Evolutionary conservation across 2,113 vertebrate genomes (phyloP).

Genomic region (Phrynosoma platyrhinos): DNA sequence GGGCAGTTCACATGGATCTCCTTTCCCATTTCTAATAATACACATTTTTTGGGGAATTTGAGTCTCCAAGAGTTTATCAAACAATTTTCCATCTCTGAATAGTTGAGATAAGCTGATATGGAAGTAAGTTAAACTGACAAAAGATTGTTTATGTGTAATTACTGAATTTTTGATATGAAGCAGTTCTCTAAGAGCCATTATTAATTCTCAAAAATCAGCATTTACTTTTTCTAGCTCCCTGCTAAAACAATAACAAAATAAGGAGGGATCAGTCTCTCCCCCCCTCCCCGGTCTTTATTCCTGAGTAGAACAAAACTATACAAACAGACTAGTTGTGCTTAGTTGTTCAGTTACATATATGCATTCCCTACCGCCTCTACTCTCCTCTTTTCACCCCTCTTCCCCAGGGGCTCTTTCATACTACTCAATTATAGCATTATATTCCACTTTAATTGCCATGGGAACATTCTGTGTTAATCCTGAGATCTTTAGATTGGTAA

Average conservation of each 20-base stretch:
- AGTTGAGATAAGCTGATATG: conserved; percentile 2
- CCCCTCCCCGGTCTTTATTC: too few relatives aligned
- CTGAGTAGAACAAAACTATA: too few relatives aligned
- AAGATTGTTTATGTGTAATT: background rate
- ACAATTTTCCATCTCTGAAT: conserved; percentile 27
- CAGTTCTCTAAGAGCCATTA: background rate
- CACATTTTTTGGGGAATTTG: conserved; percentile 6
- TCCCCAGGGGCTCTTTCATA: too few relatives aligned
- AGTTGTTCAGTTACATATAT: background rate
- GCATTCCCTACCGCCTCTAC: background rate
- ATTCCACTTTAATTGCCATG: too few relatives aligned
- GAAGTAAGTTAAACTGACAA: background rate
- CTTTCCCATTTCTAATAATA: background rate
- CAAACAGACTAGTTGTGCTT: too few relatives aligned
- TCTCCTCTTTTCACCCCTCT: background rate
- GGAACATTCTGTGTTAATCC: too few relatives aligned
- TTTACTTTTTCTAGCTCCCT: background rate
- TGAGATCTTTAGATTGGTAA: too few relatives aligned
- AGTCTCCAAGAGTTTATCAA: conserved; percentile 6
- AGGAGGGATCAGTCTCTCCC: too few relatives aligned
- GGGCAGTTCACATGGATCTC: conserved; percentile 6
- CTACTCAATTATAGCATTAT: too few relatives aligned
- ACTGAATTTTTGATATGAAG: background rate
- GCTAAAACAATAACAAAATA: too few relatives aligned
- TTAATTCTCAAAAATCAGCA: background rate